phyloP scores from a whole-genome alignment of 2,888 invertebrate genomes.

The Taenaris catops region DNA sequence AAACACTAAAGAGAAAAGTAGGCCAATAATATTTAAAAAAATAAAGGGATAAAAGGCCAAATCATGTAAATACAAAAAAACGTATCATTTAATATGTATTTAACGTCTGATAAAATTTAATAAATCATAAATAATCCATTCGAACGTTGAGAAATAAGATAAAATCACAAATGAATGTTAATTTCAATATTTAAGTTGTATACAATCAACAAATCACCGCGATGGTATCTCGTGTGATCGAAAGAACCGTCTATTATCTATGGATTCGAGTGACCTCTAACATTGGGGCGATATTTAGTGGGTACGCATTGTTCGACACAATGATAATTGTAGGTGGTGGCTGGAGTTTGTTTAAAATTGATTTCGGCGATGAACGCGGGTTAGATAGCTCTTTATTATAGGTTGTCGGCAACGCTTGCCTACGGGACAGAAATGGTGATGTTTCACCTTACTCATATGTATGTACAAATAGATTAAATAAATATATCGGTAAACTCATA shows the following conservation, averaged over 20 bases:
- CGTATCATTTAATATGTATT: constrained; percentile 5
- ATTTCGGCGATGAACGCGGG: constrained; percentile 65
- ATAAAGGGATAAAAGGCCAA: too few species aligned
- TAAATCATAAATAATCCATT: constrained; percentile 31
- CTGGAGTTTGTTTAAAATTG: constrained; percentile 77
- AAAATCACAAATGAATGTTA: constrained; percentile 68
- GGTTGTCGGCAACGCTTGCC: constrained; percentile 32
- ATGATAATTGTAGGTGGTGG: constrained; percentile 75
- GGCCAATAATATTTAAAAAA: too few species aligned
- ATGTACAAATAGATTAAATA: too few species aligned
- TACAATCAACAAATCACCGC: constrained; percentile 74
- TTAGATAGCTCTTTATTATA: constrained; percentile 64
- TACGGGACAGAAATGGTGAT: constrained; percentile 12
- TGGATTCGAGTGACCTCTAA: constrained; percentile 62
- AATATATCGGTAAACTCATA: too few species aligned
- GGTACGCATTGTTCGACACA: constrained; percentile 60
- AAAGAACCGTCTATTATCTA: constrained; percentile 66
- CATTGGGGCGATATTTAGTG: constrained; percentile 52
- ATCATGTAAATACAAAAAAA: neutral
- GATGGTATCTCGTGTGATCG: constrained; percentile 68
- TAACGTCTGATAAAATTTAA: constrained; percentile 21
- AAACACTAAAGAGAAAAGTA: too few species aligned
- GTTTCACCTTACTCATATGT: too few species aligned
- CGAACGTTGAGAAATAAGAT: constrained; percentile 23
- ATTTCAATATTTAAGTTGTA: constrained; percentile 74